phyloP scores from a whole-genome alignment of 2,113 vertebrate genomes.

The Apteryx owenii region DNA sequence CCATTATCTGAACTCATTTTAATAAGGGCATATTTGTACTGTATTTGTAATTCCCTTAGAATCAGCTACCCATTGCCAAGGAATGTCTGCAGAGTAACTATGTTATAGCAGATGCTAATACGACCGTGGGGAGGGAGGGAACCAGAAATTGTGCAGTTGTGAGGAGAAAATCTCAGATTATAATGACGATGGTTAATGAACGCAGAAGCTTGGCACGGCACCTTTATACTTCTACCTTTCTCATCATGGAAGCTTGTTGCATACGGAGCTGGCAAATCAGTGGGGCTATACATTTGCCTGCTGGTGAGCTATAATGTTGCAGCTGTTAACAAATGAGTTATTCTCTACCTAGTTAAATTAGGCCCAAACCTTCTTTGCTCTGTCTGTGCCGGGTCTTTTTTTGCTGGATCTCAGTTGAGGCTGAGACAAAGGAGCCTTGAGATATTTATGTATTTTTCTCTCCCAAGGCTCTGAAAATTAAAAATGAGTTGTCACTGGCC shows the following conservation, averaged over 20 bases:
- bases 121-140: neutral
- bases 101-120: conserved; percentile 52
- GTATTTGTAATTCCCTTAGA: conserved; percentile 63
- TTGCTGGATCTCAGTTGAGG: neutral
- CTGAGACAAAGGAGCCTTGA: conserved; percentile 24
- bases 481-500: conserved; percentile 68
- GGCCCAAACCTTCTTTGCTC: conserved; percentile 10
- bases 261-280: neutral
- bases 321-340: conserved; percentile 32
- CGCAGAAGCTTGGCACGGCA: neutral
- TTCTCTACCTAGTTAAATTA: conserved; percentile 40
- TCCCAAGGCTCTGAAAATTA: conserved; percentile 55
- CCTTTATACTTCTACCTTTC: conserved; percentile 9
- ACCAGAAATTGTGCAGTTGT: conserved; percentile 4
- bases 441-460: conserved; percentile 1
- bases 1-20: conserved; percentile 62
- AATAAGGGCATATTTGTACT: conserved; percentile 51
- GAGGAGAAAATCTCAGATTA: conserved; percentile 28
- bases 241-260: neutral
- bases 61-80: neutral
- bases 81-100: conserved; percentile 55
- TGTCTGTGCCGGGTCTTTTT: neutral
- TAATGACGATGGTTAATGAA: conserved; percentile 16
- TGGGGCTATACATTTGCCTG: neutral
- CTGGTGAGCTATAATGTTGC: conserved; percentile 22